phyloP scores from a whole-genome alignment of 2,797 vertebrate species.

The Okamejei kenojei region DNA sequence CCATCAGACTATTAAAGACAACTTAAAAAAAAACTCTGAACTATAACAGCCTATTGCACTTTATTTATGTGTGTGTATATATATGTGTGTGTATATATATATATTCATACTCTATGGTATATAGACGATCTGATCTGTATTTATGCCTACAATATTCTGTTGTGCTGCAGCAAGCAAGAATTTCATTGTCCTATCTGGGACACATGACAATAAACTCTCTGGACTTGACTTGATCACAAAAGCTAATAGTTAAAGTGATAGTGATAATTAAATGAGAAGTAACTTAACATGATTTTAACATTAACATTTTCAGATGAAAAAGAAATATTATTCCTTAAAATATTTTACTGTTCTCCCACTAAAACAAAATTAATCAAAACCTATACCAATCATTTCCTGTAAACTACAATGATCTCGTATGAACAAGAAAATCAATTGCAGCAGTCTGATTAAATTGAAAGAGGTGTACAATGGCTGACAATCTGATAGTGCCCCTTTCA shows the following conservation, averaged over 20 bases:
- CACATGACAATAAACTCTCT: no score
- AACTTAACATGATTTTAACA: not conserved
- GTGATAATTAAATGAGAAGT: not conserved
- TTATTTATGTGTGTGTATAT: no score
- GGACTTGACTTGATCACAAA: not conserved
- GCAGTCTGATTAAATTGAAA: not conserved
- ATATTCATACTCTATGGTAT: no score
- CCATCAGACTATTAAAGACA: no score
- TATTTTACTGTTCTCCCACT: not conserved
- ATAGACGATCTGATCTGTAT: no score
- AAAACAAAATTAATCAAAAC: not conserved
- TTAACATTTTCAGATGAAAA: not conserved
- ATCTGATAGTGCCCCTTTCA: not conserved
- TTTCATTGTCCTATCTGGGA: no score
- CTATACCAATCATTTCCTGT: not conserved
- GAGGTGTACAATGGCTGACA: not conserved
- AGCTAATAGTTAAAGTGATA: not conserved
- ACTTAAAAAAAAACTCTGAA: no score
- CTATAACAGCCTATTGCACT: no score
- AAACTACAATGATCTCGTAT: not conserved
- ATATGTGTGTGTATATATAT: no score
- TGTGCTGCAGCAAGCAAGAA: no score
- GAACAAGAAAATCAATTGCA: not conserved
- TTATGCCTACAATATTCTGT: no score
- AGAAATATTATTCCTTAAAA: not conserved